phyloP scores from a whole-genome alignment of 2,888 invertebrate species.

The Criorhina ranunculi region DNA sequence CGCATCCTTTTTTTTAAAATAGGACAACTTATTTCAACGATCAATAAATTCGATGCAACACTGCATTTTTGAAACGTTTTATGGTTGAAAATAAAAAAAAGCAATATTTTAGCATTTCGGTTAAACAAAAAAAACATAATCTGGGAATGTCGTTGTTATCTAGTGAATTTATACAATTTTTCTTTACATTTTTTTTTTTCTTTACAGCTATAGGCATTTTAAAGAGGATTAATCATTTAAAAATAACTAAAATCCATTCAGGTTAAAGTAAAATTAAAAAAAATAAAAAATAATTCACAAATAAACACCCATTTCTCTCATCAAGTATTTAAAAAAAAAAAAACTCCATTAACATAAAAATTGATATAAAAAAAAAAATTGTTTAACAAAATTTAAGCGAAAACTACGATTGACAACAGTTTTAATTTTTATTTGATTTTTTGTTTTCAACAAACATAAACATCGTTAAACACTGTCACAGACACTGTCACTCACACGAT shows the following conservation, averaged over 20 bases:
- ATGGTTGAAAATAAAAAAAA: background rate
- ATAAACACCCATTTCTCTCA: slow-evolving; percentile 23
- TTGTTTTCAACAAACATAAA: slow-evolving; percentile 31
- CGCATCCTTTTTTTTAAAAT: slow-evolving; percentile 13
- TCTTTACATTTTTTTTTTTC: slow-evolving; percentile 41
- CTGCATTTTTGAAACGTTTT: background rate
- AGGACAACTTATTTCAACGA: slow-evolving; percentile 10
- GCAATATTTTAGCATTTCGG: slow-evolving; percentile 10
- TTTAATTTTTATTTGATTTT: background rate
- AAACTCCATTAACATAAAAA: slow-evolving; percentile 21
- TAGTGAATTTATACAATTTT: slow-evolving; percentile 19
- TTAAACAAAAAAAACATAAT: background rate
- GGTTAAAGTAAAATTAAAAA: slow-evolving; percentile 27
- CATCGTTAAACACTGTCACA: slow-evolving; percentile 4
- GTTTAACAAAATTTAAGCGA: slow-evolving; percentile 21
- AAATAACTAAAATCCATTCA: slow-evolving; percentile 19
- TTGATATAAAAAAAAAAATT: background rate
- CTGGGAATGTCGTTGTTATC: slow-evolving; percentile 39
- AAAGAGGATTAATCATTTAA: slow-evolving; percentile 34
- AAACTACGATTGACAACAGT: slow-evolving; percentile 28
- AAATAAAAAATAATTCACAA: slow-evolving; percentile 7
- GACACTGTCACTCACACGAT: slow-evolving; percentile 21
- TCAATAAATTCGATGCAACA: background rate
- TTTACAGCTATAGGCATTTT: slow-evolving; percentile 67
- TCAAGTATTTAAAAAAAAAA: slow-evolving; percentile 12